Percentiles rank a stretch among this genome's conserved stretches.
Evolutionary conservation across 1,140 invertebrate genomes (phyloP).

Genomic region (Lepeophtheirus salmonis): DNA sequence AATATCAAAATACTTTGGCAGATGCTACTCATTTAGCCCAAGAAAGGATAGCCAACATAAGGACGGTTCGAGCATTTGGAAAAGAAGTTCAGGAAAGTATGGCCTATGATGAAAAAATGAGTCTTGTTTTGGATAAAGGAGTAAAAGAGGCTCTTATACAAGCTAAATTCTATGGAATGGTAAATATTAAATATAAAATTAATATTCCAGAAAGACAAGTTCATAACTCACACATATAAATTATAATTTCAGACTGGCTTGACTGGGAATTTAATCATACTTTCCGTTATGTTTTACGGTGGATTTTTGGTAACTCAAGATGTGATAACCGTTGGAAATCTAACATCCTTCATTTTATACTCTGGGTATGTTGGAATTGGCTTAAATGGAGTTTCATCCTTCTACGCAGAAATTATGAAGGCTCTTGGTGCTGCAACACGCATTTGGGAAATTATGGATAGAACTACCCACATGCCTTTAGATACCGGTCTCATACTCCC

Average conservation of each 20-base stretch:
- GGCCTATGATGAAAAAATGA: conserved; percentile 46
- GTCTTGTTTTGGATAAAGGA: conserved; percentile 52
- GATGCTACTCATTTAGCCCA: conserved; percentile 65
- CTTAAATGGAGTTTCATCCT: conserved; percentile 39
- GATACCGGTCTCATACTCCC: conserved; percentile 38
- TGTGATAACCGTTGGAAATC: conserved; percentile 50
- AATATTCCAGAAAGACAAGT: background rate
- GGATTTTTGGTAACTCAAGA: conserved; percentile 64
- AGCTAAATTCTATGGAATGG: conserved; percentile 77
- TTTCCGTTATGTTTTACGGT: conserved; percentile 82
- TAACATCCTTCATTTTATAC: conserved; percentile 78
- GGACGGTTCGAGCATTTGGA: conserved; percentile 80
- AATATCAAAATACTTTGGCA: conserved; percentile 57
- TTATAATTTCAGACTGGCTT: conserved; percentile 46
- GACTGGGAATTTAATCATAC: conserved; percentile 72
- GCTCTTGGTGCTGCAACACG: conserved; percentile 67
- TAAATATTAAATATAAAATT: conserved; percentile 29
- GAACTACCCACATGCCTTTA: conserved; percentile 49
- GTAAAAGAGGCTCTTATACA: conserved; percentile 69
- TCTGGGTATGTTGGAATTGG: conserved; percentile 80
- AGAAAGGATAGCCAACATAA: conserved; percentile 77
- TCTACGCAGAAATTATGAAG: conserved; percentile 37
- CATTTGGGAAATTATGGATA: conserved; percentile 72
- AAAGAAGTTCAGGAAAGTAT: conserved; percentile 58
- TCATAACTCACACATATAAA: background rate